Conservation (phyloP, 2,888 invertebrate genomes). For the Pandemis cinnamomeana region DNA sequence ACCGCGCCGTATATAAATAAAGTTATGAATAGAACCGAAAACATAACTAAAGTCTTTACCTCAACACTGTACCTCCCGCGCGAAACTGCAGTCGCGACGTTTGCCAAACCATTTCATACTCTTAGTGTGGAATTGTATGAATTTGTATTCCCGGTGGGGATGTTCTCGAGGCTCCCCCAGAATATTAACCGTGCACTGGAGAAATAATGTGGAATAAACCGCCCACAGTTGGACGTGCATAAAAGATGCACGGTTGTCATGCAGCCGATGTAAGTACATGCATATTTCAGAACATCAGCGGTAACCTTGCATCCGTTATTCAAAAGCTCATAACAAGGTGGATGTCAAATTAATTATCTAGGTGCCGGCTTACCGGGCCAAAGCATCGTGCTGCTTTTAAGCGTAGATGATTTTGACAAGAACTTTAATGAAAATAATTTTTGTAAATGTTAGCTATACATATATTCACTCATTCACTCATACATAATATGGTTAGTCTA, state of each 20-base stretch:
- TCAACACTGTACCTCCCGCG: conserved; percentile 38
- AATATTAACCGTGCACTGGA: conserved; percentile 72
- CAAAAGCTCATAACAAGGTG: conserved; percentile 2
- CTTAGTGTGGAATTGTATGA: conserved; percentile 55
- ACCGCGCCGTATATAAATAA: conserved; percentile 9
- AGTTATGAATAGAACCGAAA: conserved; percentile 34
- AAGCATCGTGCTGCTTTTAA: not conserved
- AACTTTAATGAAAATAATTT: too few relatives aligned
- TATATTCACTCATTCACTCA: too few relatives aligned
- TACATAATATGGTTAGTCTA: too few relatives aligned
- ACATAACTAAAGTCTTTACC: conserved; percentile 42
- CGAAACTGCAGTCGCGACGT: conserved; percentile 52
- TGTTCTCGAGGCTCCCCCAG: conserved; percentile 63
- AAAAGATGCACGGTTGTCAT: conserved; percentile 58
- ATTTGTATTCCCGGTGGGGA: conserved; percentile 75
- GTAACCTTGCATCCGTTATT: conserved; percentile 22
- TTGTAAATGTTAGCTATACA: not conserved
- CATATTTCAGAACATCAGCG: conserved; percentile 10
- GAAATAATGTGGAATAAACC: conserved; percentile 79
- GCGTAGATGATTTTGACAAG: not conserved
- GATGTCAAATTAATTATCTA: conserved; percentile 15
- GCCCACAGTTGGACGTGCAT: conserved; percentile 72
- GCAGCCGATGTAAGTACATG: conserved; percentile 46
- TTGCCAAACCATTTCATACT: conserved; percentile 70
- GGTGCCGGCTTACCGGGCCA: conserved; percentile 5